Evolutionary conservation across 1,140 invertebrate species (phyloP).

Genomic region (Drosophila melanica): DNA sequence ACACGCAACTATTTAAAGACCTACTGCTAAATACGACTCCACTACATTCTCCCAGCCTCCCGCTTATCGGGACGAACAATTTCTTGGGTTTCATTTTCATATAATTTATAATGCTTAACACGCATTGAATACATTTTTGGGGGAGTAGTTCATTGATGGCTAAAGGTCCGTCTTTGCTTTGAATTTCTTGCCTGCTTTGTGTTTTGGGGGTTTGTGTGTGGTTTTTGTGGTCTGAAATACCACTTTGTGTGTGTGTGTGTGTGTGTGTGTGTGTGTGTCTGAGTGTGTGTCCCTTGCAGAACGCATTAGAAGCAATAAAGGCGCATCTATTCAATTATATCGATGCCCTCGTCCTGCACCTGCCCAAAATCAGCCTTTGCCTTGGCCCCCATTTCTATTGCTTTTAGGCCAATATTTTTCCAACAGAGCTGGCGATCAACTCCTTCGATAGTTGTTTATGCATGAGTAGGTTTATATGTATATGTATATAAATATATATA

Average conservation of each 20-base stretch:
- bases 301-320: constrained; percentile 74
- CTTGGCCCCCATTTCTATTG: background rate
- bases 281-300: constrained; percentile 30
- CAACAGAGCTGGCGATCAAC: constrained; percentile 25
- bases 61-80: background rate
- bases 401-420: constrained; percentile 29
- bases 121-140: constrained; percentile 50
- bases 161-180: constrained; percentile 28
- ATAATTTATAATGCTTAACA: constrained; percentile 69
- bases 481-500: background rate
- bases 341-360: constrained; percentile 22
- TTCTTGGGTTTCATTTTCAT: constrained; percentile 26
- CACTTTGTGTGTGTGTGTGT: constrained; percentile 47
- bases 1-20: too few species aligned
- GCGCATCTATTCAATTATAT: constrained; percentile 76
- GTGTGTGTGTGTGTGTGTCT: constrained; percentile 27
- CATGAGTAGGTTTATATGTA: background rate
- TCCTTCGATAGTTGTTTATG: background rate
- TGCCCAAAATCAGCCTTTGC: background rate
- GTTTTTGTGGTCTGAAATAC: constrained; percentile 68
- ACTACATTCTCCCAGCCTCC: background rate
- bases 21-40: too few species aligned
- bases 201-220: constrained; percentile 53
- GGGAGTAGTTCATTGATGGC: constrained; percentile 35
- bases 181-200: constrained; percentile 4